Percentiles rank a stretch among this genome's conserved stretches.
These are phyloP conservation scores for Picathartes gymnocephalus DNA, from an alignment of 2,113 vertebrate species.

Conservation along the genomic window DNA sequence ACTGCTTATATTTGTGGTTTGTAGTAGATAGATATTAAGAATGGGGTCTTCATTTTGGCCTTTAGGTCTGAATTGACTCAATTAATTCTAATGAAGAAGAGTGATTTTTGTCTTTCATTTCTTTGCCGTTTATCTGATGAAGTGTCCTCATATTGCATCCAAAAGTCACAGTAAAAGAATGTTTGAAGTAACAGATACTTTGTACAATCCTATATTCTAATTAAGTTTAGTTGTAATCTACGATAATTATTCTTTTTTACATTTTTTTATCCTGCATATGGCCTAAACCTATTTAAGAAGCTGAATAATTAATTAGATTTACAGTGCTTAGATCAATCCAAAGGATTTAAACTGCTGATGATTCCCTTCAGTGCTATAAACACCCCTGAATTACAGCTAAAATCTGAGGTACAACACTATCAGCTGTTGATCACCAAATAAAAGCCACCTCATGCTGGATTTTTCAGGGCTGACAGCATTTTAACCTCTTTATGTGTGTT, in stretches of 20 bases:
- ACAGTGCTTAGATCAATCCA: background rate
- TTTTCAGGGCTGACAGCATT: background rate
- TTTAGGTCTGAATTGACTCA: background rate
- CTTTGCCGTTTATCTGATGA: background rate
- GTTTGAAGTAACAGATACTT: background rate
- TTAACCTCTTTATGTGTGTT: background rate
- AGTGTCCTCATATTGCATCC: background rate
- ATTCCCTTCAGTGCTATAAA: background rate
- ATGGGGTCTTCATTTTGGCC: background rate
- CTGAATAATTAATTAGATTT: background rate
- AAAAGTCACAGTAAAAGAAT: background rate
- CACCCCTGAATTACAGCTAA: background rate
- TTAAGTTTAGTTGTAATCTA: background rate
- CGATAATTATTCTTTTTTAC: background rate
- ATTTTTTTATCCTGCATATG: background rate
- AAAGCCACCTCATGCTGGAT: background rate
- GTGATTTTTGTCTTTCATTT: background rate
- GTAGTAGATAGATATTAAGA: background rate
- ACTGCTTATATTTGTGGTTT: background rate
- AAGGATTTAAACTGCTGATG: background rate
- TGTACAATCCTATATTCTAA: background rate
- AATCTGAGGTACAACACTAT: background rate
- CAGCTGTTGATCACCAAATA: background rate
- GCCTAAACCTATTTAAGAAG: background rate
- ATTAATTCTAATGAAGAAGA: background rate